Evolutionary conservation across 1,140 invertebrate species (phyloP).

Genomic region (Cryptotermes secundus): DNA sequence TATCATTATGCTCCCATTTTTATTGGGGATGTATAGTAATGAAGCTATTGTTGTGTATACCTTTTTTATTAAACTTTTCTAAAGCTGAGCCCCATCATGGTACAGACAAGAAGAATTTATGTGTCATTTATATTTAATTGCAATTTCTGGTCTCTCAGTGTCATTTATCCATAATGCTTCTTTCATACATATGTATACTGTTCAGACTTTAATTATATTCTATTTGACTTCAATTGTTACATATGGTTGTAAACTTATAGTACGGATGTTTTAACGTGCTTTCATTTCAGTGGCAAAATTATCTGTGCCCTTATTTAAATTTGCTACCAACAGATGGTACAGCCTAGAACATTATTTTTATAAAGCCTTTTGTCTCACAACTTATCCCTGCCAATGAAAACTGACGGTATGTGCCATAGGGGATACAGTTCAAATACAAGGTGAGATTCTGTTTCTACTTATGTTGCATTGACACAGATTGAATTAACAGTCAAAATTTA

Average conservation of each 20-base stretch:
- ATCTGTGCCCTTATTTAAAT: background rate
- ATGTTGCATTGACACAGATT: background rate
- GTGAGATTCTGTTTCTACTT: background rate
- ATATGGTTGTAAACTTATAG: constrained; percentile 7
- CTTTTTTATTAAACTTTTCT: constrained; percentile 25
- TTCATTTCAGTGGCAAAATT: constrained; percentile 6
- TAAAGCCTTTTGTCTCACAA: background rate
- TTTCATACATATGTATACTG: constrained; percentile 22
- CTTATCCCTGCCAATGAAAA: background rate
- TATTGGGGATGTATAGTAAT: constrained; percentile 9
- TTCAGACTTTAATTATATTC: constrained; percentile 6
- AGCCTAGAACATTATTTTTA: background rate
- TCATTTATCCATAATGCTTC: constrained; percentile 1
- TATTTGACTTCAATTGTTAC: background rate
- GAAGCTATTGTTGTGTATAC: constrained; percentile 22
- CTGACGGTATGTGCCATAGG: background rate
- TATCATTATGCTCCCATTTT: background rate
- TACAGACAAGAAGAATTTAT: background rate
- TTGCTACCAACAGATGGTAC: constrained; percentile 4
- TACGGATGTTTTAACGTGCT: constrained; percentile 10
- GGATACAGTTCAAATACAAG: background rate
- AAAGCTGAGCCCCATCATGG: constrained; percentile 4
- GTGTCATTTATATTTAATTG: constrained; percentile 23
- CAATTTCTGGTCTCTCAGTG: constrained; percentile 16
- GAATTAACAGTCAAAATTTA: background rate